These are phyloP conservation scores for Drosophila prosaltans DNA, from an alignment of 1,140 invertebrate genomes.

Conservation along the genomic window DNA sequence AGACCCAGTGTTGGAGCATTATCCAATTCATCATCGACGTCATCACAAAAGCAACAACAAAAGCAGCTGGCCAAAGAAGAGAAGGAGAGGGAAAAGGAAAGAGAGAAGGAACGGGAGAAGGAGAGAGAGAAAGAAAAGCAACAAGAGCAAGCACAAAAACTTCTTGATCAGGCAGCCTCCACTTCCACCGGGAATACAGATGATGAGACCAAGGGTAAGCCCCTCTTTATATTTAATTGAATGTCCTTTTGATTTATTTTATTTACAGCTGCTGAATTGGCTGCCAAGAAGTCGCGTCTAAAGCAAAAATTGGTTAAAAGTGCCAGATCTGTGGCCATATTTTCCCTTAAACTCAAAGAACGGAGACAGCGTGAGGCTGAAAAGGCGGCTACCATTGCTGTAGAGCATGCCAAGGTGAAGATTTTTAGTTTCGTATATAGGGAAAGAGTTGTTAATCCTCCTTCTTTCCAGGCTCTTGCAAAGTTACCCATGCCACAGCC, in stretches of 20 bases:
- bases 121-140: slow-evolving; percentile 42
- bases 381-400: slow-evolving; percentile 84
- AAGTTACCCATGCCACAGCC: slow-evolving; percentile 82
- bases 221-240: neutral
- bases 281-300: slow-evolving; percentile 87
- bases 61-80: slow-evolving; percentile 59
- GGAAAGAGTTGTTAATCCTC: too few species aligned
- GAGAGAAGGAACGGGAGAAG: slow-evolving; percentile 44
- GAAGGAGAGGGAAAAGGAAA: slow-evolving; percentile 33
- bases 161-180: slow-evolving; percentile 39
- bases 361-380: slow-evolving; percentile 89
- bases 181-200: slow-evolving; percentile 68
- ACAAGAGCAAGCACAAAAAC: slow-evolving; percentile 27
- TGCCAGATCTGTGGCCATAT: slow-evolving; percentile 91
- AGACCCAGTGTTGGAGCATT: slow-evolving; percentile 76
- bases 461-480: slow-evolving; percentile 58
- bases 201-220: slow-evolving; percentile 78
- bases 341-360: slow-evolving; percentile 90
- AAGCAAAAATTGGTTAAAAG: slow-evolving; percentile 88
- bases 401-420: slow-evolving; percentile 81
- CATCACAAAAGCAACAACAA: slow-evolving; percentile 64
- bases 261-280: slow-evolving; percentile 84
- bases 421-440: neutral
- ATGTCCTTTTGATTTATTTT: neutral
- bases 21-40: slow-evolving; percentile 74